Evolutionary conservation across 2,888 invertebrate species (phyloP).

Genomic region (Tenthredo mesomela): DNA sequence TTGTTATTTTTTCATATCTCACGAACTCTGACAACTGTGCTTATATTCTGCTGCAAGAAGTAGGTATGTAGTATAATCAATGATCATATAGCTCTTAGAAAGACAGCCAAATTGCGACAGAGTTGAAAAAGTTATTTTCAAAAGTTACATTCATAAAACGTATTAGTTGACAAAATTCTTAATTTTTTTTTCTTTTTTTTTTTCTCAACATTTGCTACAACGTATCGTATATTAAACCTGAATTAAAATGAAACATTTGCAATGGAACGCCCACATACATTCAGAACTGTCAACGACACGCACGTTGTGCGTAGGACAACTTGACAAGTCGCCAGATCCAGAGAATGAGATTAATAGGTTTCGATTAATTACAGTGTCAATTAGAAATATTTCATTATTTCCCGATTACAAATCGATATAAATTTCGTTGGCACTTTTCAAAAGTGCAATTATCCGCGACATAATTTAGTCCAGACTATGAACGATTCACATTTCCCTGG

Average conservation of each 20-base stretch:
- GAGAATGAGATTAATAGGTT: background rate
- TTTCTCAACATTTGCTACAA: background rate
- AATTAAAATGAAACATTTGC: background rate
- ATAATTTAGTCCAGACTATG: background rate
- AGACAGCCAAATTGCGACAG: too few species aligned
- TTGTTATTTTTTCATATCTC: background rate
- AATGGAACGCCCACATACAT: background rate
- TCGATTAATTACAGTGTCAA: background rate
- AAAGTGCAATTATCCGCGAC: background rate
- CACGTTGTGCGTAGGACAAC: conserved; percentile 19
- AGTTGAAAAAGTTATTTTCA: background rate
- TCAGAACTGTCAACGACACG: conserved; percentile 31
- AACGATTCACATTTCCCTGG: background rate
- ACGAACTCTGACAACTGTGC: background rate
- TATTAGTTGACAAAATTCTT: background rate
- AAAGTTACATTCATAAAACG: background rate
- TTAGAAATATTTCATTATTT: background rate
- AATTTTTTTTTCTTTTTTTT: background rate
- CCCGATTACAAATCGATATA: background rate
- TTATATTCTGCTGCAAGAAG: background rate
- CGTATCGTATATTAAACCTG: background rate
- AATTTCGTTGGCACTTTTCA: background rate
- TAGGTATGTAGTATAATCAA: too few species aligned
- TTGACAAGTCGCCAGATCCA: conserved; percentile 28
- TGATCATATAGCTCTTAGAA: too few species aligned